phyloP scores from a whole-genome alignment of 2,113 vertebrate species.

The Epinephelus cyanopodus region DNA sequence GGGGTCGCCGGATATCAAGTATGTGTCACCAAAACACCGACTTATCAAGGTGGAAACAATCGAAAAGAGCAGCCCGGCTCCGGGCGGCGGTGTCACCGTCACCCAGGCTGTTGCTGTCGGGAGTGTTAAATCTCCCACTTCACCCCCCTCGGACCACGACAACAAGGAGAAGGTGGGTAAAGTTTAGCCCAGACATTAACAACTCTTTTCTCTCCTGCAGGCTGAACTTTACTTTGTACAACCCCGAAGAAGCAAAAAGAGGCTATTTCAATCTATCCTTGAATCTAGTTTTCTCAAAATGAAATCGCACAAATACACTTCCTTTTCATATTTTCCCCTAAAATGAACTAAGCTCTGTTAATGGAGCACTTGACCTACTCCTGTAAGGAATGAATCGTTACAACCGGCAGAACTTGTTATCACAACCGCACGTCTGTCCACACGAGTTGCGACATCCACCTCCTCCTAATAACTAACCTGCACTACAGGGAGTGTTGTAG shows the following conservation, averaged over 20 bases:
- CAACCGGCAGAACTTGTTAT: conserved; percentile 78
- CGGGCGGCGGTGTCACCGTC: conserved; percentile 74
- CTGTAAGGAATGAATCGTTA: conserved; percentile 46
- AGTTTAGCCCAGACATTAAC: conserved; percentile 34
- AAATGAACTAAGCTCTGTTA: neutral
- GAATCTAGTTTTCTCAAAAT: neutral
- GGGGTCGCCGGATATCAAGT: conserved; percentile 87
- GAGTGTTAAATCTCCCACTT: conserved; percentile 80
- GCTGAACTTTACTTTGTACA: neutral
- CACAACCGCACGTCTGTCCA: conserved; percentile 40
- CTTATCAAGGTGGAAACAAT: conserved; percentile 93
- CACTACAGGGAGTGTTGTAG: conserved; percentile 51
- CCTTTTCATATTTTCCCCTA: neutral
- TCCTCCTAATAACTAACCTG: conserved; percentile 65
- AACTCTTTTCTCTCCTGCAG: neutral
- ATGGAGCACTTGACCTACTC: conserved; percentile 38
- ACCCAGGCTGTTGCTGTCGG: conserved; percentile 74
- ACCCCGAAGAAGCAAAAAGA: neutral
- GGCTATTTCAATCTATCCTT: neutral
- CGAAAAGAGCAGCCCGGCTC: conserved; percentile 85
- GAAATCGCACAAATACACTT: neutral
- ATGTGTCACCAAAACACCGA: conserved; percentile 93
- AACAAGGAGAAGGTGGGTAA: conserved; percentile 88
- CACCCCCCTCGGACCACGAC: conserved; percentile 80
- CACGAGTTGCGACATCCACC: conserved; percentile 69